Conservation (phyloP, 2,888 invertebrate species). For the Caenorhabditis virilis region DNA sequence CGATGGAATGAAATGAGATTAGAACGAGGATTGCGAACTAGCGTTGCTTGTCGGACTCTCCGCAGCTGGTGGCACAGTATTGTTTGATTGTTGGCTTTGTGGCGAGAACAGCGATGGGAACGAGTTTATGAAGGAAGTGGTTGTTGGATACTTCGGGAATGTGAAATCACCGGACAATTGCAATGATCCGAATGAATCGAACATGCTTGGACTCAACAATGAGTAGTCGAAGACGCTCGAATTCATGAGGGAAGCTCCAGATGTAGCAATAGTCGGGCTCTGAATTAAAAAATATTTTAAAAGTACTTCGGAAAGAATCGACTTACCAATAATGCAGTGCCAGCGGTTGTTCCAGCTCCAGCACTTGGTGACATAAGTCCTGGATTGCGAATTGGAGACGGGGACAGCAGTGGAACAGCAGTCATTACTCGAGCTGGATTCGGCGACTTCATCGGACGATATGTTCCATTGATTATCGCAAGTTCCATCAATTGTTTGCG, state of each 20-base stretch:
- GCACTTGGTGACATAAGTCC: constrained; percentile 20
- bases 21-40: too few species aligned
- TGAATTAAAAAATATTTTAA: constrained; percentile 13
- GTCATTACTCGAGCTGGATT: constrained; percentile 37
- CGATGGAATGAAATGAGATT: too few species aligned
- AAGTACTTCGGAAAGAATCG: too few species aligned
- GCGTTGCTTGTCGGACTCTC: too few species aligned
- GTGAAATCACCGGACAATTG: constrained; percentile 24
- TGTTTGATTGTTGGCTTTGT: too few species aligned
- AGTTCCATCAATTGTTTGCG: constrained; percentile 99
- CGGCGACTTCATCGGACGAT: constrained; percentile 74
- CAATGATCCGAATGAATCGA: constrained; percentile 37
- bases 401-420: constrained; percentile 39
- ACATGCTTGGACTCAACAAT: constrained; percentile 25
- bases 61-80: too few species aligned
- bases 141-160: constrained; percentile 39
- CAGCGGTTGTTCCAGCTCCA: constrained; percentile 2
- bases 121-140: constrained; percentile 41
- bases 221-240: constrained; percentile 29
- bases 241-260: constrained; percentile 10
- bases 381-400: constrained; percentile 30
- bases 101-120: constrained; percentile 36
- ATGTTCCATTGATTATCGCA: constrained; percentile 99
- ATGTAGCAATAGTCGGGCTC: constrained; percentile 23
- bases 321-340: constrained; percentile 22